Base-by-base conservation (phyloP, 1,140 invertebrate species). In the Ceratina calcarata region DNA sequence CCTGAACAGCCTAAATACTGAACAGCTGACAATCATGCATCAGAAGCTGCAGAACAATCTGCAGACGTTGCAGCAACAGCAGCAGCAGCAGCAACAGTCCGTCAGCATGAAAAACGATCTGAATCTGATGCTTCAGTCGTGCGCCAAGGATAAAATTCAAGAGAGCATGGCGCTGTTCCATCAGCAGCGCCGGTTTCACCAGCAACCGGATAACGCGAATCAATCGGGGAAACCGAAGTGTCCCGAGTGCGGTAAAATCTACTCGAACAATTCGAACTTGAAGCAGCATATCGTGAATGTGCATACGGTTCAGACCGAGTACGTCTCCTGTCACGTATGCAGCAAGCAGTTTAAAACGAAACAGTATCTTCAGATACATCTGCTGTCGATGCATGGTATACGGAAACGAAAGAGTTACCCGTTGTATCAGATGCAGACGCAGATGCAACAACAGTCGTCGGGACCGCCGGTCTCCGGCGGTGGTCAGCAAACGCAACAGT, bases 241-340 rank as follows among this genome's bases (percentile, higher is more conserved):
- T 91, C 94, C 95, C 55, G 94, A 95, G 87, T 95, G 95, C 91
- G 94, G 95, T 85, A 95, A 95, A 89, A 94, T 94, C 66, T 96
- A 95, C 91, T 95, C 94, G 88, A 94, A 94, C 74, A 93, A 93
- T 85, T 95, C 95, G 83, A 96, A 96, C 90, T 93, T 96, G 62
- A 95, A 95, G 91, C 96, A 96, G 89, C 95, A 96, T 93, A 95
- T 96, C 85, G 94, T 95, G 79, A 96, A 96, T 92, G 95, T 96
- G 82, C 95, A 96, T 92, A 95, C 95, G 67, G 94, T 95, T 76
- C 95, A 94, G 84, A 95, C 94, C 69, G 94, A 94, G 86, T 94
- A 95, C 86, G 94, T 95, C 88, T 92, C 93, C 69, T 96, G 95
- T 90, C 93, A 94, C 84, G 93, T 95, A 76, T 96, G 95, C 92